Evolutionary conservation across 2,113 vertebrate species (phyloP).

Genomic region (Ovis aries): DNA sequence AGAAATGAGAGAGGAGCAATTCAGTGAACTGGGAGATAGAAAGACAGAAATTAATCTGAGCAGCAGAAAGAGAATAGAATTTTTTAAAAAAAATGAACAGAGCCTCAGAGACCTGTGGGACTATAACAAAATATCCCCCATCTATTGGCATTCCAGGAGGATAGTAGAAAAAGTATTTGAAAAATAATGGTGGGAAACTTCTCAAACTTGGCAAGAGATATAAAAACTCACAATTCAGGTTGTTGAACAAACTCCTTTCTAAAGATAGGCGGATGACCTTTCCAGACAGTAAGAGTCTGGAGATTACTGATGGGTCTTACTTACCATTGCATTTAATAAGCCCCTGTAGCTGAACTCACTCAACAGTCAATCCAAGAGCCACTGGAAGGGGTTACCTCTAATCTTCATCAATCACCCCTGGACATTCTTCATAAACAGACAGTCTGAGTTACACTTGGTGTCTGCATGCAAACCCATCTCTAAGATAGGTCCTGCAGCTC

Average conservation of each 20-base stretch:
- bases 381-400: background rate
- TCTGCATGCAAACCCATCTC: background rate
- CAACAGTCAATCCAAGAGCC: background rate
- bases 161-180: background rate
- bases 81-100: background rate
- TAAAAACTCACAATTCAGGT: background rate
- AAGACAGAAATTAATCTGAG: background rate
- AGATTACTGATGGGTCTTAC: background rate
- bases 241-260: background rate
- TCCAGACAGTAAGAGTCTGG: background rate
- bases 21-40: background rate
- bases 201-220: background rate
- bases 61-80: background rate
- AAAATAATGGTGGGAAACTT: background rate
- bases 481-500: background rate
- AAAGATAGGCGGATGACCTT: background rate
- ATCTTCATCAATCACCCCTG: background rate
- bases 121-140: background rate
- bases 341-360: background rate
- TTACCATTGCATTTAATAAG: background rate
- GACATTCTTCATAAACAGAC: background rate
- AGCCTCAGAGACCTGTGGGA: background rate
- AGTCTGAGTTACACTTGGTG: background rate
- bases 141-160: background rate
- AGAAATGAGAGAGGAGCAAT: background rate